Base-by-base conservation (phyloP, 2,888 invertebrate species). In the Doris montereyensis region DNA sequence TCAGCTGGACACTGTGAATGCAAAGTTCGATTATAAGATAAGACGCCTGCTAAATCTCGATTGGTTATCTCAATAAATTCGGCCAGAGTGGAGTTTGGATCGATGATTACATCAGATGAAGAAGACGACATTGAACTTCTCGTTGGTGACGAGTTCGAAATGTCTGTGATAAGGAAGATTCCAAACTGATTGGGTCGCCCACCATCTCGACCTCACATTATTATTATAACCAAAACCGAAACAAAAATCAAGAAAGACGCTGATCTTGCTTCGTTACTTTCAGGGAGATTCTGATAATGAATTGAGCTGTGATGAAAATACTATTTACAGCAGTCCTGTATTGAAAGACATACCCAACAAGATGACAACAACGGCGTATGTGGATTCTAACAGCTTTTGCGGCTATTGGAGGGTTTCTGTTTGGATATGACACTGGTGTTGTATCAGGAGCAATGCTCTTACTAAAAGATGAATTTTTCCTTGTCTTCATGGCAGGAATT, bases 351-450 rank as follows among this genome's bases (percentile, higher is more conserved):
- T 13, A 62, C 5, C 5, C 62, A 5, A 62, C n/a, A n/a, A n/a
- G n/a, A n/a, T n/a, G n/a, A n/a, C n/a, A n/a, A n/a, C n/a, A 85
- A 32, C 68, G 72, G 26, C 87, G 85, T 81, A 81, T 88, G 28
- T 87, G 86, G 78, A 34, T 87, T 17, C 79, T 91, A 35, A 85
- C 90, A 28, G 86, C 88, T 75, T 88, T 90, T 82, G 86, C 90
- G 0, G 89, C 90, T 26, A 88, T 91, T 62, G 93, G 93, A 2
- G 93, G 93, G 0, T 93, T 93, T 84, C 88, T 93, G 28, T 93
- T 93, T 86, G 93, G 93, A n/a, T 93, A 94, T 87, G 93, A 93
- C 85, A 94, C 93, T 0, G 93, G 93, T 5, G 93, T 93, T 41
- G 92, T 93, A 1, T 93, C 93, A 0, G 93, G 93, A 21, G 93